Evolutionary conservation across 1,140 invertebrate genomes (phyloP).

Genomic region (Caenorhabditis inopinata): DNA sequence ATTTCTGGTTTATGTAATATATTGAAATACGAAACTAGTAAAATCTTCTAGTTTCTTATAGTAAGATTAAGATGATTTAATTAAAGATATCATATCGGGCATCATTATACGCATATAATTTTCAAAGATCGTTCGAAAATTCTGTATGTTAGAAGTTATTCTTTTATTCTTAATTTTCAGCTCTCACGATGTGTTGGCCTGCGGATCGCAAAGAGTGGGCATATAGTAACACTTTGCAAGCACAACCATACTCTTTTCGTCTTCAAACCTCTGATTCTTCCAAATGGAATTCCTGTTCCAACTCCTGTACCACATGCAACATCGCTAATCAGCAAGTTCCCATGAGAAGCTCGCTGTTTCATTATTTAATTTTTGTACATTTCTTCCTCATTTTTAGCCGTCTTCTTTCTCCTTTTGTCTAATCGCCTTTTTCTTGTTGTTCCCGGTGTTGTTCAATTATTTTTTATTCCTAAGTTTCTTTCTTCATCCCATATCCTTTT

Average conservation of each 20-base stretch:
- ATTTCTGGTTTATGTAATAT: too few species aligned
- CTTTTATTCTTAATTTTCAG: constrained; percentile 46
- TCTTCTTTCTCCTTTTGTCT: constrained; percentile 26
- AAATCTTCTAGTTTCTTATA: too few species aligned
- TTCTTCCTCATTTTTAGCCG: constrained; percentile 2
- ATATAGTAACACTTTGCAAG: constrained; percentile 92
- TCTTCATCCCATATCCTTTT: neutral
- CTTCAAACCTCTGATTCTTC: constrained; percentile 87
- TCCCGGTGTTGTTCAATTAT: neutral
- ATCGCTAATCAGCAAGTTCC: constrained; percentile 14
- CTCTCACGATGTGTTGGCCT: constrained; percentile 93
- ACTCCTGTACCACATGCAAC: neutral
- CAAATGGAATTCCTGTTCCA: neutral
- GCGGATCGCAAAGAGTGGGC: constrained; percentile 92
- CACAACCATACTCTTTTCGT: constrained; percentile 97
- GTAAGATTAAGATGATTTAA: too few species aligned
- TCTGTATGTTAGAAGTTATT: too few species aligned
- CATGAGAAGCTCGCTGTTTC: neutral
- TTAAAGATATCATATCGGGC: too few species aligned
- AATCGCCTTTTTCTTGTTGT: constrained; percentile 27
- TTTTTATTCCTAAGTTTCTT: constrained; percentile 32
- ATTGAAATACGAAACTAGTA: too few species aligned
- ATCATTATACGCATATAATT: too few species aligned
- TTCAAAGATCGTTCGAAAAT: too few species aligned
- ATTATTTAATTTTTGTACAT: neutral